Evolutionary conservation across 2,113 vertebrate genomes (phyloP), one percentile per base, ranked within the genome.

Genomic region (Oophaga pumilio): DNA sequence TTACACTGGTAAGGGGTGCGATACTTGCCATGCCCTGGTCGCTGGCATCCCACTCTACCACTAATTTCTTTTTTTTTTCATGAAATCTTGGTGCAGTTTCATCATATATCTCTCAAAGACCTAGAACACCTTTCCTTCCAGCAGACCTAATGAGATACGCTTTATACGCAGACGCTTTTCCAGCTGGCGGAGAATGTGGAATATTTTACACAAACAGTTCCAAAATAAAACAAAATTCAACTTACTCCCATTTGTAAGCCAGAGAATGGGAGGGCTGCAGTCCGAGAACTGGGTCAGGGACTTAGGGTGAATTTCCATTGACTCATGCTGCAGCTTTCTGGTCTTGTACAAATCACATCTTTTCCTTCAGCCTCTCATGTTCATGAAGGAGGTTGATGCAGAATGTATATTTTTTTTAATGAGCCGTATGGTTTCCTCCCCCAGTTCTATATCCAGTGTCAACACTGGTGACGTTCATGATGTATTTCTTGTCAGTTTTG

Each of bases 101-200:
- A 56, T 49, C 8, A 64, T 71, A 50, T 69, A 82, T 76, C 86
- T 24, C 22, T 81, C 53, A 50, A 64, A 6, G 49, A 13, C 22
- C 33, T 49, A 8, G 20, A 24, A 50, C 80, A 50, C 80, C 81
- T 83, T 66, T 83, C 20, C 79, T n/a, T 82, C 60, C 52, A 24
- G 20, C 43, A 82, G 8, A 56, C 53, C 68, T 84, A 88, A 74
- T 80, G 86, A 88, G 71, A 56, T 77, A 56, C n/a, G 18, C 71
- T 88, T 60, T 77, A 77, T 84, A 88, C 77, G 77, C 73, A 82
- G 15, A 62, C 53, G 24, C 24, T 22, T 80, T 89, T 92, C 91
- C 92, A 93, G 91, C 91, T 92, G 92, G 92, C 92, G 89, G 6
- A 26, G 91, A 2, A 89, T 68, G 28, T 0, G 90, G 93, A 93